phyloP scores from a whole-genome alignment of 1,140 invertebrate species.

The Bathynomus jamesi region DNA sequence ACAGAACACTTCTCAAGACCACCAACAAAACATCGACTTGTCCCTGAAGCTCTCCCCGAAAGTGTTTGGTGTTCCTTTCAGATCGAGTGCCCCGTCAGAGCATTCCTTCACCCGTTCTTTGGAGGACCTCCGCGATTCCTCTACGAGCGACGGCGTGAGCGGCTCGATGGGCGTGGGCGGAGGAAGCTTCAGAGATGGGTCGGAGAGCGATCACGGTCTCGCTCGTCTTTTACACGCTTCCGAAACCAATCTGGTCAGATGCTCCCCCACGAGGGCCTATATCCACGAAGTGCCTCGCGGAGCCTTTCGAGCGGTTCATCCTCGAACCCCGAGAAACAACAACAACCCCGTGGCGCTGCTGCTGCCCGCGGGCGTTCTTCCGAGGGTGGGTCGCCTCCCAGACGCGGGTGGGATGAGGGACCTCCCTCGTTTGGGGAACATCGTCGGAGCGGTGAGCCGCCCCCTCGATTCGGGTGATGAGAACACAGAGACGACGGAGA shows the following conservation, averaged over 20 bases:
- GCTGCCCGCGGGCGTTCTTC: background rate
- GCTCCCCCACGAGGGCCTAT: constrained; percentile 9
- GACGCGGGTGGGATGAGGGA: constrained; percentile 18
- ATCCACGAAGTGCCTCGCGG: constrained; percentile 4
- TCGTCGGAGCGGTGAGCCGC: background rate
- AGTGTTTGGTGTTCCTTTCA: constrained; percentile 31
- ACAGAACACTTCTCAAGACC: background rate
- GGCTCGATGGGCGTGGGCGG: constrained; percentile 20
- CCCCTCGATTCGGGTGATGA: constrained; percentile 26
- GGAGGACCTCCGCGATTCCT: constrained; percentile 39
- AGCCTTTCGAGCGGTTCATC: constrained; percentile 14
- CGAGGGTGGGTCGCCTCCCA: constrained; percentile 9
- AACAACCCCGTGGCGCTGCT: constrained; percentile 5
- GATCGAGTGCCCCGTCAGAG: constrained; percentile 37
- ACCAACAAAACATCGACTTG: constrained; percentile 18
- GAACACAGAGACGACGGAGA: constrained; percentile 27
- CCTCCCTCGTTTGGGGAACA: background rate
- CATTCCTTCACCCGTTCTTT: constrained; percentile 37
- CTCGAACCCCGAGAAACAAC: background rate
- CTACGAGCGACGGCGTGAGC: constrained; percentile 32
- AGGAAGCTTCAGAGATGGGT: constrained; percentile 33
- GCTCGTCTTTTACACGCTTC: constrained; percentile 31
- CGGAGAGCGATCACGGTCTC: constrained; percentile 35
- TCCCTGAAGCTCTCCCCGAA: constrained; percentile 35
- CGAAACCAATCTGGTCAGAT: constrained; percentile 30